Base-by-base conservation (phyloP, 2,113 vertebrate genomes). In the Aphelocoma coerulescens region DNA sequence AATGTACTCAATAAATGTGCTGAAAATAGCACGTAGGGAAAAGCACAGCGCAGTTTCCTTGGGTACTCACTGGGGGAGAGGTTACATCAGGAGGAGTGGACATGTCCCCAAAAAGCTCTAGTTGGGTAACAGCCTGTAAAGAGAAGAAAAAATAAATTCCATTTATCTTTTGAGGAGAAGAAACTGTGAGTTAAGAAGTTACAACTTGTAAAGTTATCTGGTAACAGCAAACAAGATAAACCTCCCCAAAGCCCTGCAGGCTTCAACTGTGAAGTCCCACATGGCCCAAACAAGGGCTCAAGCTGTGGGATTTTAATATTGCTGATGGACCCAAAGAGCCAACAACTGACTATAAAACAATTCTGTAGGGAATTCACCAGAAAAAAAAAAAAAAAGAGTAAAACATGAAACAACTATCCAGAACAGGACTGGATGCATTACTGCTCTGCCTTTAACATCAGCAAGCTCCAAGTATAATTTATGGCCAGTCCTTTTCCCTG, bases 51-150 rank as follows among this genome's bases (percentile, higher is more conserved):
- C 33, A 16, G 57, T 67, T 85, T 37, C 19, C 28, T 14, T 18
- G 57, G 16, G 78, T 96, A 98, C 99, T 99, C 98, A 99, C 99
- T 20, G 99, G 99, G 90, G 99, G 99, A 96, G 99, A 99, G 91
- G 99, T 99, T 98, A 99, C 98, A 98, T 99, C 99, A 95, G 99
- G 99, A 91, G 99, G 99, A 85, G 99, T 99, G 68, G 99, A 99
- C 99, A 99, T 99, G 98, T 99, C 99, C 97, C 99, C 99, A 96
- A 99, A 99, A 97, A 99, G 98, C 98, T 99, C 99, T 98, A 99
- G 98, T 96, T 99, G 99, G 98, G 99, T 99, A 98, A 99, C 99
- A 98, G 99, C 99, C 99, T 99, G 98, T 78, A 91, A 98, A 96
- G 88, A 97, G 68, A 95, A 41, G 88, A 89, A 94, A 51, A 83